Conservation (phyloP, 2,797 vertebrate genomes). For the Parambassis ranga region DNA sequence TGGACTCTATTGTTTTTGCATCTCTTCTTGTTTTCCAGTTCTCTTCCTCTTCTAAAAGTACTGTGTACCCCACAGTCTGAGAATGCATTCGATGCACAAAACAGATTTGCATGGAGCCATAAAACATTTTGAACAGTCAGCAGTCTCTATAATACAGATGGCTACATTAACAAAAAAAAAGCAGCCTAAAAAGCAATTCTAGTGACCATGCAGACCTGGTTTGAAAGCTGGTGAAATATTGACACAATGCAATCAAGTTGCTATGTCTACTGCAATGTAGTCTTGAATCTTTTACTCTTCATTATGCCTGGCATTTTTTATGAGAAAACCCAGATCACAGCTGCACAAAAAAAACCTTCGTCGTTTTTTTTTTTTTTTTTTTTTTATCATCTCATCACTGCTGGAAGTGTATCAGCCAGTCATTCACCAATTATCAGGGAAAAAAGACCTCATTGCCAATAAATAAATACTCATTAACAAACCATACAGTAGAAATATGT, state of each 20-base stretch:
- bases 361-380: too few relatives aligned
- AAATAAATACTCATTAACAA: too few relatives aligned
- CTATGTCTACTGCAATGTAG: not conserved
- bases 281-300: not conserved
- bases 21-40: slow-evolving; percentile 17
- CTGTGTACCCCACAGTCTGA: not conserved
- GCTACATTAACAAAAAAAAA: not conserved
- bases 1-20: slow-evolving; percentile 12
- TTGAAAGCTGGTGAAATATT: slow-evolving; percentile 31
- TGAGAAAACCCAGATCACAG: not conserved
- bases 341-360: too few relatives aligned
- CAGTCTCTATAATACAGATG: not conserved
- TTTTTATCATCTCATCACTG: too few relatives aligned
- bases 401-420: too few relatives aligned
- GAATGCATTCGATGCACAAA: not conserved
- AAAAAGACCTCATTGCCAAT: too few relatives aligned
- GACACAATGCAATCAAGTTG: slow-evolving; percentile 4
- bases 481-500: too few relatives aligned
- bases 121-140: not conserved
- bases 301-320: not conserved
- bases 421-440: too few relatives aligned
- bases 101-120: not conserved
- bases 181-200: not conserved
- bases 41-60: not conserved
- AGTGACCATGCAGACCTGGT: not conserved